phyloP scores from a whole-genome alignment of 2,113 vertebrate genomes.

The Otocyon megalotis region DNA sequence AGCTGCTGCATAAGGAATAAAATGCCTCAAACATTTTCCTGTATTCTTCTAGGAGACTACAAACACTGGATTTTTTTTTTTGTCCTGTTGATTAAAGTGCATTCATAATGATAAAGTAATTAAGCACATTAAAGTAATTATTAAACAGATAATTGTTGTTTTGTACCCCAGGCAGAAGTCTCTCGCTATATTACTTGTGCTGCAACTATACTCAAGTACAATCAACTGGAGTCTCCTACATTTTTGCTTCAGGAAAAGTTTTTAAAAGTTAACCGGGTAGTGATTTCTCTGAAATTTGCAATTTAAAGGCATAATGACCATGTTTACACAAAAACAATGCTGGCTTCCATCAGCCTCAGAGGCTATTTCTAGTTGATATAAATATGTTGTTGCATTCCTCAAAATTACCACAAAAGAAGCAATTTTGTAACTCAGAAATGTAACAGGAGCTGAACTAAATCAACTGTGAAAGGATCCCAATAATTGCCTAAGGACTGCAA shows the following conservation, averaged over 20 bases:
- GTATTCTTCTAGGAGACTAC: not conserved
- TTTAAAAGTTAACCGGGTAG: not conserved
- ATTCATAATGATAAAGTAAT: conserved; percentile 7
- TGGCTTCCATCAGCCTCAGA: not conserved
- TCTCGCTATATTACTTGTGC: not conserved
- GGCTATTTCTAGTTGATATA: not conserved
- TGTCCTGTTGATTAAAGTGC: not conserved
- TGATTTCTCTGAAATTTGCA: not conserved
- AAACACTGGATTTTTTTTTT: not conserved
- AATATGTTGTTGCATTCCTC: not conserved
- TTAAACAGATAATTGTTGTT: not conserved
- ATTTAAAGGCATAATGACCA: not conserved
- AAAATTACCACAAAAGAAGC: not conserved
- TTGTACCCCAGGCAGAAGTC: not conserved
- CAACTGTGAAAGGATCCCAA: not conserved
- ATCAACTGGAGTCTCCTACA: not conserved
- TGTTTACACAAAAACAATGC: not conserved
- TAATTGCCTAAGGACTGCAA: not conserved
- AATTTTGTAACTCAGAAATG: not conserved
- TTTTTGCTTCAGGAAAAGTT: not conserved
- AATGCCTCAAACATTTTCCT: not conserved
- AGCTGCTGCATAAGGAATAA: not conserved
- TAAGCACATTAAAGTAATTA: not conserved
- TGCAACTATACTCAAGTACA: not conserved
- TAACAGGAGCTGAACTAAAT: not conserved